Base-by-base conservation (phyloP, 2,797 vertebrate genomes). In the Lophotriccus pileatus region DNA sequence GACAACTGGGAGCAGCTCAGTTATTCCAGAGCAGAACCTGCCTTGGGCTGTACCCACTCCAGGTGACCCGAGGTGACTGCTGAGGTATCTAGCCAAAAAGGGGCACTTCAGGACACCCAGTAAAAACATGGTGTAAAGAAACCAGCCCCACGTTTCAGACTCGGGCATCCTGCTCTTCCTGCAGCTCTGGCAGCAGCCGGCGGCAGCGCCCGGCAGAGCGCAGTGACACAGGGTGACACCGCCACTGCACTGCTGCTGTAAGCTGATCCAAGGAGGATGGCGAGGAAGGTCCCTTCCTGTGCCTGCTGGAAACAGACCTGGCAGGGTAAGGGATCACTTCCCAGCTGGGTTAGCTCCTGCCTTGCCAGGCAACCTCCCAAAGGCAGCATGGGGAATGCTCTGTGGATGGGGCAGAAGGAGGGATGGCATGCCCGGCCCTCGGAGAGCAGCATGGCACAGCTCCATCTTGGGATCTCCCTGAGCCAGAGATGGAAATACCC, bases 171-270 rank as follows among this genome's bases (percentile, higher is more conserved):
- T 25, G 62, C 36, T 73, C 41, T 44, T 56, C 10, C 55, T 77
- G 52, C 0, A 0, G 44, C 64, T 46, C 79, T 44, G 27, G 9
- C 53, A 27, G 84, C 9, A 47, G 20, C 66, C 16, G 0, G 50
- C 47, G 8, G 90, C 7, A 43, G 53, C 4, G 58, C 37, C 67
- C 43, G 50, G 66, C 49, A 83, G 27, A 25, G 72, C 12, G 0
- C 19, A 24, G 52, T 34, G 66, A 46, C 12, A 0, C 0, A 0
- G 64, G 58, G 9, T 55, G 44, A 66, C 55, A 10, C 44, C 2
- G 3, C 34, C 43, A 4, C 17, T 19, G 55, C 70, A 30, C 70
- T 3, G 5, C 25, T n/a, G 69, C 79, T 68, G 84, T 25, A 49
- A 74, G 70, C 41, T 47, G 30, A 78, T 34, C 62, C 28, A 20